phyloP scores from a whole-genome alignment of 2,888 invertebrate species.

The Epinotia ramella region DNA sequence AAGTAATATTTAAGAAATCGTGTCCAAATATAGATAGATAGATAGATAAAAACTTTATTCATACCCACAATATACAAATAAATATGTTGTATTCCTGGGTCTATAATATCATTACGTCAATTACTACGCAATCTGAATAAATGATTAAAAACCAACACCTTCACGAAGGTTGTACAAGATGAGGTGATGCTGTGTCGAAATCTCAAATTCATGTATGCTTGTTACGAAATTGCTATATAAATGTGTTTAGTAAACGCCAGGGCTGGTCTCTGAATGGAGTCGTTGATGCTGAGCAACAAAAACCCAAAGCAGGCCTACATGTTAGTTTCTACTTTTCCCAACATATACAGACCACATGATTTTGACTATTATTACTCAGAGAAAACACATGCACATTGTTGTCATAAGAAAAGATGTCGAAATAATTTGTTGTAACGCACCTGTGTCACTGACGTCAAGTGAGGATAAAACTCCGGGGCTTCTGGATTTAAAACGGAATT shows the following conservation, averaged over 20 bases:
- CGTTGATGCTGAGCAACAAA: not conserved
- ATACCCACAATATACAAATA: too few relatives aligned
- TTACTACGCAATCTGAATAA: not conserved
- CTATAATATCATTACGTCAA: not conserved
- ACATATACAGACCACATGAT: constrained; percentile 37
- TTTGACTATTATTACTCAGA: constrained; percentile 44
- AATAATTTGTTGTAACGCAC: constrained; percentile 60
- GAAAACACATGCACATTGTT: constrained; percentile 66
- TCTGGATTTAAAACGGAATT: constrained; percentile 74
- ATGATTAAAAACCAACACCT: not conserved
- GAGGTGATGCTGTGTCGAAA: constrained; percentile 28
- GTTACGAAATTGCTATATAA: constrained; percentile 37
- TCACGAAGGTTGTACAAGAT: constrained; percentile 5
- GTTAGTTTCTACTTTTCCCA: constrained; percentile 8
- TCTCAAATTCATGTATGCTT: constrained; percentile 9
- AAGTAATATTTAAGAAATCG: not conserved
- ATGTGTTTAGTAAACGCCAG: not conserved
- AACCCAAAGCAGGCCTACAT: not conserved
- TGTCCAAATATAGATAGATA: too few relatives aligned
- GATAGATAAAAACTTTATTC: too few relatives aligned
- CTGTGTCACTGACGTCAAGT: constrained; percentile 67
- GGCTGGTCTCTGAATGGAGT: not conserved
- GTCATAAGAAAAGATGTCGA: constrained; percentile 47
- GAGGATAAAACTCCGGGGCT: constrained; percentile 75
- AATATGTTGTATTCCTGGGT: not conserved